Evolutionary conservation across 2,113 vertebrate genomes (phyloP).

Genomic region (Oreocharis arfaki): DNA sequence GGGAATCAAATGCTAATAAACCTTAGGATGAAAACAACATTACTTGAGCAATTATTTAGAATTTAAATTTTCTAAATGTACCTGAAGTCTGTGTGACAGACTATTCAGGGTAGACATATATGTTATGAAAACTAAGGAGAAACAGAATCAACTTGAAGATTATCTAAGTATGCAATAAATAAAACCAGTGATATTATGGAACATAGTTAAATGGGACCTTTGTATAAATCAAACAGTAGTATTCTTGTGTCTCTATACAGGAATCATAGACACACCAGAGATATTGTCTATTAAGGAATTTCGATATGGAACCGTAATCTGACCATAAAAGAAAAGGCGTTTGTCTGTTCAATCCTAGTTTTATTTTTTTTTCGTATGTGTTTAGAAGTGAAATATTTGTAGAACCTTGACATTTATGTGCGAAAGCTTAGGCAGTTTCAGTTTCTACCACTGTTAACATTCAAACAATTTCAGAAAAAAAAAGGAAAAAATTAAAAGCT

Average conservation of each 20-base stretch:
- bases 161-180: not conserved
- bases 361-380: not conserved
- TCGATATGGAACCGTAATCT: not conserved
- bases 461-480: not conserved
- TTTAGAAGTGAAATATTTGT: not conserved
- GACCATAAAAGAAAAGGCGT: not conserved
- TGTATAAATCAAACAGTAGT: not conserved
- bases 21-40: not conserved
- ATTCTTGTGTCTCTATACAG: not conserved
- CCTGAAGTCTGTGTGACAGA: not conserved
- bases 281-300: not conserved
- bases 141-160: not conserved
- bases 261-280: not conserved
- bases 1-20: not conserved
- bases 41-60: not conserved
- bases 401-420: not conserved
- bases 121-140: not conserved
- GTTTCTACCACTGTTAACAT: not conserved
- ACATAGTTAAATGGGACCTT: not conserved
- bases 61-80: not conserved
- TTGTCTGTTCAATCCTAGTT: accelerated
- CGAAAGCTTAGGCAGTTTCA: not conserved
- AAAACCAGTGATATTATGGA: not conserved
- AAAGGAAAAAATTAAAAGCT: not conserved
- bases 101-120: not conserved